Evolutionary conservation across 2,888 invertebrate genomes (phyloP).

Genomic region (Drosophila bunnanda): DNA sequence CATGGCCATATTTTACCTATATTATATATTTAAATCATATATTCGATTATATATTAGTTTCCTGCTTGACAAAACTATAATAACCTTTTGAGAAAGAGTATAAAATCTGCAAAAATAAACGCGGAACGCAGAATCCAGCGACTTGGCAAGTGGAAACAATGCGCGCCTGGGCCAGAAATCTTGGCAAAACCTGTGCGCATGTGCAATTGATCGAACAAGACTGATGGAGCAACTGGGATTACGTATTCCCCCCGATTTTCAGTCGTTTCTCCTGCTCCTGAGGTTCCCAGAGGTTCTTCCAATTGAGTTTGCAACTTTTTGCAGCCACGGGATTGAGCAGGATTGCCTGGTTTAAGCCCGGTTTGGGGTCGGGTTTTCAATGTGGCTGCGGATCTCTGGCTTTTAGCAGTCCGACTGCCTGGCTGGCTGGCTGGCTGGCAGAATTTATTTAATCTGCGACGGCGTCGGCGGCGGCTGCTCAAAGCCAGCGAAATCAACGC

Average conservation of each 20-base stretch:
- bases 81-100: not conserved
- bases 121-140: slow-evolving; percentile 17
- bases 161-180: slow-evolving; percentile 52
- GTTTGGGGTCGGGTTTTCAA: slow-evolving; percentile 59
- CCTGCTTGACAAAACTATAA: no score
- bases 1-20: no score
- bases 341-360: slow-evolving; percentile 52
- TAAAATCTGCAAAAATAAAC: slow-evolving; percentile 5
- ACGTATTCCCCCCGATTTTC: slow-evolving; percentile 54
- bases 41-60: no score
- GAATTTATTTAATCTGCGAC: slow-evolving; percentile 79
- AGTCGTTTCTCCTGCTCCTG: not conserved
- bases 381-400: slow-evolving; percentile 35
- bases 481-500: slow-evolving; percentile 74
- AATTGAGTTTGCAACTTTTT: slow-evolving; percentile 79
- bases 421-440: slow-evolving; percentile 47
- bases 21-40: no score
- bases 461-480: slow-evolving; percentile 78
- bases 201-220: slow-evolving; percentile 84
- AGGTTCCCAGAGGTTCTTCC: slow-evolving; percentile 53
- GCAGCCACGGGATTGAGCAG: slow-evolving; percentile 64
- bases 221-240: slow-evolving; percentile 83
- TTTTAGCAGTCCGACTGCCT: slow-evolving; percentile 26
- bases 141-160: slow-evolving; percentile 67
- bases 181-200: slow-evolving; percentile 76